Percentiles rank a stretch among this genome's conserved stretches.
Evolutionary conservation across 2,888 invertebrate species (phyloP).

Genomic region (Pristionchus entomophagus): DNA sequence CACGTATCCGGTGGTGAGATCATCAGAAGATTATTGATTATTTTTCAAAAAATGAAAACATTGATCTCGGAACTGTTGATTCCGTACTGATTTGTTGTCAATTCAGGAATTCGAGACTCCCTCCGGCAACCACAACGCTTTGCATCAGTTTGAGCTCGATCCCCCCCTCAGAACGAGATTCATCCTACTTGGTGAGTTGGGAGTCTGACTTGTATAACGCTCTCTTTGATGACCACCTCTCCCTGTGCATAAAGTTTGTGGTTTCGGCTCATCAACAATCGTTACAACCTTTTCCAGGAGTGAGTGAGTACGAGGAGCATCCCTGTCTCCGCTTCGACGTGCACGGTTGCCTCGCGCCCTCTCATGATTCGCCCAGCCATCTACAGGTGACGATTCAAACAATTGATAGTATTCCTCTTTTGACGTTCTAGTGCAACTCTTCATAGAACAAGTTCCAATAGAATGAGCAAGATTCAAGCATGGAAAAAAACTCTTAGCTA

Average conservation of each 20-base stretch:
- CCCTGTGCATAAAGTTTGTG: background rate
- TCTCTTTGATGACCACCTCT: background rate
- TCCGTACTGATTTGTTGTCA: background rate
- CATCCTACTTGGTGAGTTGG: slow-evolving; percentile 38
- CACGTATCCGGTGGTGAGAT: slow-evolving; percentile 87
- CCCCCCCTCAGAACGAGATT: slow-evolving; percentile 83
- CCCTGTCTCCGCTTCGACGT: slow-evolving; percentile 95
- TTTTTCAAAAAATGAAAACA: background rate
- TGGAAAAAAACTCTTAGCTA: too few species aligned
- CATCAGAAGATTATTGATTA: background rate
- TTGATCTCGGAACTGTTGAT: background rate
- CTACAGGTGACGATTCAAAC: slow-evolving; percentile 56
- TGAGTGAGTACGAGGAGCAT: slow-evolving; percentile 96
- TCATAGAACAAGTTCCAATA: too few species aligned
- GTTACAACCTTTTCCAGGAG: slow-evolving; percentile 81
- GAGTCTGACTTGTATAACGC: too few species aligned
- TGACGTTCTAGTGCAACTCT: too few species aligned
- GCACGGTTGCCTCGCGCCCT: slow-evolving; percentile 88
- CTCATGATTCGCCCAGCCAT: slow-evolving; percentile 70
- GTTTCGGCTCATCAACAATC: too few species aligned
- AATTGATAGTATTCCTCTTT: too few species aligned
- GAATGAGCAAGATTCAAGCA: too few species aligned
- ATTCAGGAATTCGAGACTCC: slow-evolving; percentile 80
- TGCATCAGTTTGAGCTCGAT: slow-evolving; percentile 94
- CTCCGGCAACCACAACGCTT: slow-evolving; percentile 88